phyloP scores from a whole-genome alignment of 1,140 invertebrate species.

The Rhopalosiphum maidis region DNA sequence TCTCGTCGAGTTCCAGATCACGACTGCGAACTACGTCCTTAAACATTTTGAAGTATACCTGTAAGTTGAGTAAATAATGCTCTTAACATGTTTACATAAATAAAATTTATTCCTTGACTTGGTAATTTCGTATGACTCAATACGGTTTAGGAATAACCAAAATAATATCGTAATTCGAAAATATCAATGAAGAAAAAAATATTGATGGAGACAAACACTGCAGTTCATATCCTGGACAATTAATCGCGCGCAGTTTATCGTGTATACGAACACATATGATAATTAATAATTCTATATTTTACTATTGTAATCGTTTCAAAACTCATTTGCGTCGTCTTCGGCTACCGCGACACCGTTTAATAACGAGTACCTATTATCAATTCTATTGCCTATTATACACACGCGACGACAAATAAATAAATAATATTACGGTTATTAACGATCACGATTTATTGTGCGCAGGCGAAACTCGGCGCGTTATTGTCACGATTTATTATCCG shows the following conservation, averaged over 20 bases:
- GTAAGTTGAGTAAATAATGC: neutral
- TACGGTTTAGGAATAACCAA: neutral
- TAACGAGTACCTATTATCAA: neutral
- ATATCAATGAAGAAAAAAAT: neutral
- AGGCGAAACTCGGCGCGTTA: neutral
- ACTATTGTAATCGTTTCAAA: neutral
- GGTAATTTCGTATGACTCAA: neutral
- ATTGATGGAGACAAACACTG: neutral
- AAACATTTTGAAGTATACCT: neutral
- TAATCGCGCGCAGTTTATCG: too few relatives aligned
- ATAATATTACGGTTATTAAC: constrained; percentile 14
- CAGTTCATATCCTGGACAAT: too few relatives aligned
- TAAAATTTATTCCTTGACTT: neutral
- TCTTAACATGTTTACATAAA: neutral
- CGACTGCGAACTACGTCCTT: neutral
- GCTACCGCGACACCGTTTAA: neutral
- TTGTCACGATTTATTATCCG: constrained; percentile 1
- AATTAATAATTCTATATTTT: neutral
- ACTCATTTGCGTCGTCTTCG: neutral
- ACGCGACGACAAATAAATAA: neutral
- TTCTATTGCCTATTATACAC: too few relatives aligned
- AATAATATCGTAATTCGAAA: neutral
- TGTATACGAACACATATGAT: neutral
- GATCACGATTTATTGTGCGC: neutral
- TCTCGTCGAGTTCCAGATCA: neutral